These are phyloP conservation scores for Cacoxenus indagator DNA, from an alignment of 2,888 invertebrate genomes.

Conservation along the genomic window DNA sequence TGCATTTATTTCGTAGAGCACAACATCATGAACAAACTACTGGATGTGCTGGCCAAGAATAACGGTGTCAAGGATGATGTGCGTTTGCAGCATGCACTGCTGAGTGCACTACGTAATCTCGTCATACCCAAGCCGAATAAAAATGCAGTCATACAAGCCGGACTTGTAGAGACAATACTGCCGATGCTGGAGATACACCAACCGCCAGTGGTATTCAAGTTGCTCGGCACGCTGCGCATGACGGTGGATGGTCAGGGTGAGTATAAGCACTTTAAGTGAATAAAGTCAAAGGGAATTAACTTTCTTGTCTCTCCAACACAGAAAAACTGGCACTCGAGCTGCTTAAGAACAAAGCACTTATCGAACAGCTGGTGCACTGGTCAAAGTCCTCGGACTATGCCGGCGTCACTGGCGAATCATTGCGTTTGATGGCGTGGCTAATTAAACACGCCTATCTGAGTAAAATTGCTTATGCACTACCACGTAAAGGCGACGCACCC, in stretches of 20 bases:
- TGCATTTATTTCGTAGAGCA: slow-evolving; percentile 86
- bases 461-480: slow-evolving; percentile 66
- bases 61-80: slow-evolving; percentile 76
- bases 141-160: slow-evolving; percentile 78
- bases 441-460: slow-evolving; percentile 77
- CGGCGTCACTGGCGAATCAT: slow-evolving; percentile 87
- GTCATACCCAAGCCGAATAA: slow-evolving; percentile 84
- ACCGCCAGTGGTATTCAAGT: slow-evolving; percentile 87
- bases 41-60: slow-evolving; percentile 73
- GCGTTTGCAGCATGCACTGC: slow-evolving; percentile 71
- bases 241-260: slow-evolving; percentile 86
- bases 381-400: slow-evolving; percentile 83
- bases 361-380: slow-evolving; percentile 81
- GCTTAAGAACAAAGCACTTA: slow-evolving; percentile 75
- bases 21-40: slow-evolving; percentile 80
- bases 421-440: slow-evolving; percentile 83
- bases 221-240: slow-evolving; percentile 88
- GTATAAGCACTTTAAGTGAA: slow-evolving; percentile 26
- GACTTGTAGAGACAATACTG: slow-evolving; percentile 80
- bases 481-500: slow-evolving; percentile 65
- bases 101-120: slow-evolving; percentile 83
- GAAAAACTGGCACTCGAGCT: slow-evolving; percentile 80
- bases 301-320: slow-evolving; percentile 59
- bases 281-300: neutral
- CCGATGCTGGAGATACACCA: slow-evolving; percentile 80